Evolutionary conservation across 2,888 invertebrate genomes (phyloP).

Genomic region (Horisme vitalbata): DNA sequence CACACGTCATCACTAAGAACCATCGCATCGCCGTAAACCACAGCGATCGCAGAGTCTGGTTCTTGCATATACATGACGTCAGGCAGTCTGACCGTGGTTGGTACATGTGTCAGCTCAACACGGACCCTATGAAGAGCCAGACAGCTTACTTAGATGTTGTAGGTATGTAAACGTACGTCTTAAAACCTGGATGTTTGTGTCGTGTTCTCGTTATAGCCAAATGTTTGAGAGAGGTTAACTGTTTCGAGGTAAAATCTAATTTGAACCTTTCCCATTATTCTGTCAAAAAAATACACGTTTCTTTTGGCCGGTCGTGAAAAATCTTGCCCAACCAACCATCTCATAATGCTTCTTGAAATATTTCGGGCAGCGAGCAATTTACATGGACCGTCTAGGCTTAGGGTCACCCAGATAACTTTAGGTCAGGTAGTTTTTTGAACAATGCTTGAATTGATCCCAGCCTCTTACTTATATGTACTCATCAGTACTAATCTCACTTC

Average conservation of each 20-base stretch:
- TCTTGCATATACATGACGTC: conserved; percentile 92
- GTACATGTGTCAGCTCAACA: conserved; percentile 97
- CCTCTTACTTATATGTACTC: no score
- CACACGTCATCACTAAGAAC: conserved; percentile 95
- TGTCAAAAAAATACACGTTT: background rate
- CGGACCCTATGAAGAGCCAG: conserved; percentile 96
- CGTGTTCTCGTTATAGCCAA: no score
- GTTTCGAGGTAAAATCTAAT: background rate
- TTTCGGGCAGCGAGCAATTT: conserved; percentile 7
- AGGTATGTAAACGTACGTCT: conserved; percentile 85
- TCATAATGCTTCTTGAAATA: conserved; percentile 12
- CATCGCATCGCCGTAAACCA: conserved; percentile 93
- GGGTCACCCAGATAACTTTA: conserved; percentile 5
- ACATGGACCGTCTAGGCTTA: conserved; percentile 9
- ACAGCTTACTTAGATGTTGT: conserved; percentile 94
- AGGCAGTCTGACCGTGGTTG: conserved; percentile 92
- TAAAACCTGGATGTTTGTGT: no score
- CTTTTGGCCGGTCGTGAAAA: background rate
- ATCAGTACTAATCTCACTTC: no score
- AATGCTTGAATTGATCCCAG: conserved; percentile 1
- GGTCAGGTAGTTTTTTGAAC: conserved; percentile 5
- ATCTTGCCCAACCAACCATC: background rate
- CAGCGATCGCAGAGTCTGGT: conserved; percentile 93
- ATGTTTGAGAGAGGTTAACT: no score
- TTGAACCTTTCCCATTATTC: background rate